phyloP scores from a whole-genome alignment of 2,888 invertebrate species.

The Drosophila cognata region DNA sequence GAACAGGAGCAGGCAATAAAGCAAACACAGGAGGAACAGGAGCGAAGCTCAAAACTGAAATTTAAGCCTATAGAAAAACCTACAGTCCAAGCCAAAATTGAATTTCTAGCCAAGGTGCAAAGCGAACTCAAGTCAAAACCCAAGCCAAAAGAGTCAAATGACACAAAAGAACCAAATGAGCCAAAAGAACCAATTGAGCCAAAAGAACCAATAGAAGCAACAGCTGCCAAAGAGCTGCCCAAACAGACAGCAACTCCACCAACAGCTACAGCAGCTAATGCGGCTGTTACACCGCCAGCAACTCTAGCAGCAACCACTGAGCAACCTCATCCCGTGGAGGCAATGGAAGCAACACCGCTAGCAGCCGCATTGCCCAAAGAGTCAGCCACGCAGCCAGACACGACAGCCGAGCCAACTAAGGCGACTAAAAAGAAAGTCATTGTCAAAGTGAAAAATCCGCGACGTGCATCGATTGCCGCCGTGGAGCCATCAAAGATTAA shows the following conservation, averaged over 20 bases:
- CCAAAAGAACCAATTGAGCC: not conserved
- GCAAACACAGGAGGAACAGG: not conserved
- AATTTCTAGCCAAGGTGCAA: slow-evolving; percentile 60
- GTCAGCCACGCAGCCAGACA: slow-evolving; percentile 48
- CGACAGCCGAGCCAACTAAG: not conserved
- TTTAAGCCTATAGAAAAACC: slow-evolving; percentile 22
- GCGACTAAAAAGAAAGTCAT: slow-evolving; percentile 62
- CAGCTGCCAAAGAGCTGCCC: slow-evolving; percentile 5
- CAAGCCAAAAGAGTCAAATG: slow-evolving; percentile 22
- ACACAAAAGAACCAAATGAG: not conserved
- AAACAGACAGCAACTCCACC: not conserved
- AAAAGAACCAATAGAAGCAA: not conserved
- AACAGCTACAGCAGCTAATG: not conserved
- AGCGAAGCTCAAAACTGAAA: not conserved
- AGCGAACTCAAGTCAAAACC: slow-evolving; percentile 59
- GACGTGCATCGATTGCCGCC: slow-evolving; percentile 83
- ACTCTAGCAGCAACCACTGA: not conserved
- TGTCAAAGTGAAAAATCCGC: slow-evolving; percentile 61
- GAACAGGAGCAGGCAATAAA: not conserved
- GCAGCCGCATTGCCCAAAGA: slow-evolving; percentile 45
- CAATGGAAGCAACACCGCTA: slow-evolving; percentile 34
- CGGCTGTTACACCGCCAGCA: not conserved
- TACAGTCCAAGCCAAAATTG: slow-evolving; percentile 41
- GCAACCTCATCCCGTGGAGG: slow-evolving; percentile 41
- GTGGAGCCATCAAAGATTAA: slow-evolving; percentile 82